phyloP scores from a whole-genome alignment of 2,888 invertebrate species.

The Antheraea assamensis region DNA sequence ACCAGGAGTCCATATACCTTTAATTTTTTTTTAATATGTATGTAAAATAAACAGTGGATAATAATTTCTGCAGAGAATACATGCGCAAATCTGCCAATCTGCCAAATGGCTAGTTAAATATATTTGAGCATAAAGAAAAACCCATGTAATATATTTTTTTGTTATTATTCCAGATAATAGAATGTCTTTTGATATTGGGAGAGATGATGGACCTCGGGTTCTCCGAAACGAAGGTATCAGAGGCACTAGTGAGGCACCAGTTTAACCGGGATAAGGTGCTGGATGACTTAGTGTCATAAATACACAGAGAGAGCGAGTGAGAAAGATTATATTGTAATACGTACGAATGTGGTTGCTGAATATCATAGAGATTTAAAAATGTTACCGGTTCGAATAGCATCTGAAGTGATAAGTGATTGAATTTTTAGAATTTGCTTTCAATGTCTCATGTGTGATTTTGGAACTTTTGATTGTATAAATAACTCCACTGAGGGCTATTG shows the following conservation, averaged over 20 bases:
- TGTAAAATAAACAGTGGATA: too few species aligned
- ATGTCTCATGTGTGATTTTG: background rate
- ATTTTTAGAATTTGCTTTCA: background rate
- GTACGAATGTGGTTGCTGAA: background rate
- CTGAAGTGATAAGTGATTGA: background rate
- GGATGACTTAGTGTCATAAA: constrained; percentile 90
- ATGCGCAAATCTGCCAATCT: too few species aligned
- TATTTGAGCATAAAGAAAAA: too few species aligned
- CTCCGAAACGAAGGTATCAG: constrained; percentile 87
- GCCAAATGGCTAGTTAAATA: too few species aligned
- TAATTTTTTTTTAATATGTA: too few species aligned
- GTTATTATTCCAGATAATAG: constrained; percentile 85
- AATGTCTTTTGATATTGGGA: constrained; percentile 89
- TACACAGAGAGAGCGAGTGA: background rate
- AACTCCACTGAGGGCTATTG: background rate
- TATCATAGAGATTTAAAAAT: background rate
- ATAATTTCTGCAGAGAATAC: too few species aligned
- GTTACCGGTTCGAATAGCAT: background rate
- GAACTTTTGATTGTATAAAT: background rate
- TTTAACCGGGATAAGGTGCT: constrained; percentile 93
- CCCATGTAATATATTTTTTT: background rate
- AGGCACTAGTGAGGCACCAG: constrained; percentile 88
- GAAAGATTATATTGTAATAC: background rate
- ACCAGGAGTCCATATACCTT: too few species aligned
- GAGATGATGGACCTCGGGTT: constrained; percentile 93